These are phyloP conservation scores for Oryzias javanicus DNA, from an alignment of 2,113 vertebrate species.

Conservation along the genomic window DNA sequence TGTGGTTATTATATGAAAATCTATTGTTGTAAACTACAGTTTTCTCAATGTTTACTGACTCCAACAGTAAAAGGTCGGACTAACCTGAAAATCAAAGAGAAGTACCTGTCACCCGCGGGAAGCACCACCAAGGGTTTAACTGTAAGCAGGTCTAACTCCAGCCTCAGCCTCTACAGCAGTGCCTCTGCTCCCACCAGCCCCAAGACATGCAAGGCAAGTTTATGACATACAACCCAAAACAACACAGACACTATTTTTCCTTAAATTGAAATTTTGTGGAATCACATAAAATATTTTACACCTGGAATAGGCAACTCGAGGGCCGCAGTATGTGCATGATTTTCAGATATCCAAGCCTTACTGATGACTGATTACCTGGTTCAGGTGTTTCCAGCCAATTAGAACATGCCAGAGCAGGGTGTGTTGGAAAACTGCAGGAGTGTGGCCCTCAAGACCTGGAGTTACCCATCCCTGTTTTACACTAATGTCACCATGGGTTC, in stretches of 20 bases:
- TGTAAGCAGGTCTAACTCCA: conserved; percentile 85
- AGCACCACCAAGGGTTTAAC: conserved; percentile 76
- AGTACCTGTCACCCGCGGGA: conserved; percentile 80
- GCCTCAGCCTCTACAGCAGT: conserved; percentile 88
- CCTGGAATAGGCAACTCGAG: no score
- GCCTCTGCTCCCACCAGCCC: conserved; percentile 89
- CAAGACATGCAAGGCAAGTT: conserved; percentile 81
- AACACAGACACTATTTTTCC: not conserved
- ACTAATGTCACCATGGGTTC: no score
- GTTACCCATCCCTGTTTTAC: no score
- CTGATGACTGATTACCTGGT: no score
- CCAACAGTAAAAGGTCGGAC: conserved; percentile 86
- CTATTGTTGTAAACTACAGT: not conserved
- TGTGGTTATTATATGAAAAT: not conserved
- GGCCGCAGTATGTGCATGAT: no score
- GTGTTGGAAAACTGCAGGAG: no score
- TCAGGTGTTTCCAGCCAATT: no score
- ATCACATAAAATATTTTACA: no score
- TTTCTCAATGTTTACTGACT: conserved; percentile 11
- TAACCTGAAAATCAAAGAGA: conserved; percentile 92
- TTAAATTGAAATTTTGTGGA: not conserved
- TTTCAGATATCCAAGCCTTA: no score
- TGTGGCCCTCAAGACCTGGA: no score
- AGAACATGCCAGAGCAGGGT: no score
- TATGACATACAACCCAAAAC: not conserved